A percentile compares a stretch with the other conserved stretches of the same genome.
Conservation (phyloP, 1,140 invertebrate species). For the Drosophila biarmipes region DNA sequence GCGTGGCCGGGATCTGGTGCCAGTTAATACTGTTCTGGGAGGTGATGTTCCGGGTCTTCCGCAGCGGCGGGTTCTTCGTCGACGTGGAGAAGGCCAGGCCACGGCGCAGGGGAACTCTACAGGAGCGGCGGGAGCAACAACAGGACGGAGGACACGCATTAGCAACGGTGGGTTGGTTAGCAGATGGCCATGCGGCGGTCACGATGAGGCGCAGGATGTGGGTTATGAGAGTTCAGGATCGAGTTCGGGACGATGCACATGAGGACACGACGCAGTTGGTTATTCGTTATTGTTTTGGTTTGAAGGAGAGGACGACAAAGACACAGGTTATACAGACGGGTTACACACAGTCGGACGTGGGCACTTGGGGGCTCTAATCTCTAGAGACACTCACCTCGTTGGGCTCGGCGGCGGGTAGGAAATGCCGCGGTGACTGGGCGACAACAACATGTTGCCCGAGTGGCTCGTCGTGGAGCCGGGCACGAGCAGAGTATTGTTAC, state of each 20-base stretch:
- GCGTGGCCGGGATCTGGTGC: slow-evolving; percentile 79
- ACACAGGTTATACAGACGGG: slow-evolving; percentile 19
- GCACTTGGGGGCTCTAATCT: slow-evolving; percentile 21
- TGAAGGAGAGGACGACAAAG: slow-evolving; percentile 8
- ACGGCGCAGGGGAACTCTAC: slow-evolving; percentile 87
- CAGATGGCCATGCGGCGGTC: slow-evolving; percentile 20
- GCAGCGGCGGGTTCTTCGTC: slow-evolving; percentile 90
- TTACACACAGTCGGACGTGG: slow-evolving; percentile 25
- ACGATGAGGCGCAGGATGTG: slow-evolving; percentile 40
- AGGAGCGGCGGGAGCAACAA: slow-evolving; percentile 36
- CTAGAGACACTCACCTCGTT: slow-evolving; percentile 85
- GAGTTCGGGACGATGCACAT: slow-evolving; percentile 20
- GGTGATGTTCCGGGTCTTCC: slow-evolving; percentile 87
- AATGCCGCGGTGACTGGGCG: slow-evolving; percentile 87
- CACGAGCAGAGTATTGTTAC: slow-evolving; percentile 86
- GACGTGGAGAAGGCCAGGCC: slow-evolving; percentile 87
- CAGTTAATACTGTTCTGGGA: slow-evolving; percentile 85
- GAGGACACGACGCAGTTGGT: slow-evolving; percentile 28
- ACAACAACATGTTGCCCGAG: slow-evolving; percentile 85
- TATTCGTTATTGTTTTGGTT: no score
- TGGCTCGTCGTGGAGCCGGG: slow-evolving; percentile 85
- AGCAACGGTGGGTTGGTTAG: slow-evolving; percentile 43
- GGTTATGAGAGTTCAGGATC: slow-evolving; percentile 42
- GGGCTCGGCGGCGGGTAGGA: slow-evolving; percentile 92
- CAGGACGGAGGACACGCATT: slow-evolving; percentile 44